phyloP scores from a whole-genome alignment of 1,140 invertebrate genomes.

The Conopomorpha cramerella region DNA sequence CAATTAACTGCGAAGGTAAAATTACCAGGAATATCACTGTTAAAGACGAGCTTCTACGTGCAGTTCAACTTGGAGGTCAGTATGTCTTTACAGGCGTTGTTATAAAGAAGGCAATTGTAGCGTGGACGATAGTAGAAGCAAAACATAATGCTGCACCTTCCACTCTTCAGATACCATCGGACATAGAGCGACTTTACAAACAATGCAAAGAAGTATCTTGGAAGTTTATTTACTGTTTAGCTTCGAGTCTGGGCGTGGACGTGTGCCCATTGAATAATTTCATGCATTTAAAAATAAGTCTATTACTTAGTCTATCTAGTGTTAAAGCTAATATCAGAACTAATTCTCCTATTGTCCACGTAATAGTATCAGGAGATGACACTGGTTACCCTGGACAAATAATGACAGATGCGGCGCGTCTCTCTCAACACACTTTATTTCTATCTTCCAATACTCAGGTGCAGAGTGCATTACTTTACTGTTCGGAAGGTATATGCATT shows the following conservation, averaged over 20 bases:
- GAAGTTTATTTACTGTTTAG: conserved; percentile 42
- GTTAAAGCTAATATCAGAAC: conserved; percentile 23
- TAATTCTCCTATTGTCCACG: conserved; percentile 28
- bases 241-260: conserved; percentile 30
- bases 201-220: conserved; percentile 27
- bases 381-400: conserved; percentile 24
- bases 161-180: conserved; percentile 16
- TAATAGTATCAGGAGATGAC: conserved; percentile 26
- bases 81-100: conserved; percentile 20
- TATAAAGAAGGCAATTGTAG: conserved; percentile 18
- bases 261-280: conserved; percentile 34
- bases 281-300: conserved; percentile 38
- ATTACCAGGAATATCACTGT: conserved; percentile 20
- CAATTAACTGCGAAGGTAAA: conserved; percentile 19
- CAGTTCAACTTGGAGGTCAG: conserved; percentile 19
- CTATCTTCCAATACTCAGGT: conserved; percentile 19
- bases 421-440: conserved; percentile 21
- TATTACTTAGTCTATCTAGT: conserved; percentile 38
- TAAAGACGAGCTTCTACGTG: conserved; percentile 28
- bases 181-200: conserved; percentile 24
- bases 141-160: conserved; percentile 14
- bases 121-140: conserved; percentile 33
- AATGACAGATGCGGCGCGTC: conserved; percentile 23
- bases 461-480: conserved; percentile 16
- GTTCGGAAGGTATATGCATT: conserved; percentile 27